Percentiles rank a stretch among this genome's conserved stretches.
phyloP scores from a whole-genome alignment of 2,797 vertebrate genomes.

The Mormyrus proboscirostris region DNA sequence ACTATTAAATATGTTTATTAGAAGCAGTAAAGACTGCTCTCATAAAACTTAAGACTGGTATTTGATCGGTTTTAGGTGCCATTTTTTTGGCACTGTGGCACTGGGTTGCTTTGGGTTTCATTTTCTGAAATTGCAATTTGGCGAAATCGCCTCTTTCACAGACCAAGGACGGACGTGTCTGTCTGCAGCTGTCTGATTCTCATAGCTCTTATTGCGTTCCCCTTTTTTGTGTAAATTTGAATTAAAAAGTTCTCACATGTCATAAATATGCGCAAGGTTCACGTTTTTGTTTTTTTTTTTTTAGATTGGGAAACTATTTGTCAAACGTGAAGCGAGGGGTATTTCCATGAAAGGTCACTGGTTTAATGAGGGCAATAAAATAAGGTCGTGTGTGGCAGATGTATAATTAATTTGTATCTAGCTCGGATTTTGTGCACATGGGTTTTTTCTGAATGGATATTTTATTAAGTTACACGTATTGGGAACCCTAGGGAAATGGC shows the following conservation, averaged over 20 bases:
- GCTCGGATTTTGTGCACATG: neutral
- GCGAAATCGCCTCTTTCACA: neutral
- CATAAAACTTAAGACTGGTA: neutral
- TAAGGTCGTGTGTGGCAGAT: neutral
- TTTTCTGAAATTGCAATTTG: neutral
- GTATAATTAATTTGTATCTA: neutral
- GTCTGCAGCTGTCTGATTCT: slow-evolving; percentile 34
- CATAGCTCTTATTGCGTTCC: neutral
- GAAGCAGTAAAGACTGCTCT: neutral
- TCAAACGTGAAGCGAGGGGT: slow-evolving; percentile 14
- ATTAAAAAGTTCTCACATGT: neutral
- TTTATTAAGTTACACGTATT: neutral
- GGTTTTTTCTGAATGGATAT: neutral
- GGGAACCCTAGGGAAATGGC: neutral
- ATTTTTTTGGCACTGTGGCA: slow-evolving; percentile 3
- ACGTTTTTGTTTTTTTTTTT: neutral
- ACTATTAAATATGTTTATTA: neutral
- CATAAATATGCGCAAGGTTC: neutral
- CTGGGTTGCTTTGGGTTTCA: slow-evolving; percentile 1
- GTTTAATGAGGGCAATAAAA: neutral
- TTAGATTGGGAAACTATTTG: neutral
- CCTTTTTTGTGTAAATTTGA: neutral
- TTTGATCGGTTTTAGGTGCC: neutral
- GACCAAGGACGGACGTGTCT: slow-evolving; percentile 26
- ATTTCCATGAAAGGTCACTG: slow-evolving; percentile 3